Percentiles rank a stretch among this genome's conserved stretches.
Evolutionary conservation across 2,113 vertebrate species (phyloP).

Genomic region (Rhegmatorhina hoffmannsi): DNA sequence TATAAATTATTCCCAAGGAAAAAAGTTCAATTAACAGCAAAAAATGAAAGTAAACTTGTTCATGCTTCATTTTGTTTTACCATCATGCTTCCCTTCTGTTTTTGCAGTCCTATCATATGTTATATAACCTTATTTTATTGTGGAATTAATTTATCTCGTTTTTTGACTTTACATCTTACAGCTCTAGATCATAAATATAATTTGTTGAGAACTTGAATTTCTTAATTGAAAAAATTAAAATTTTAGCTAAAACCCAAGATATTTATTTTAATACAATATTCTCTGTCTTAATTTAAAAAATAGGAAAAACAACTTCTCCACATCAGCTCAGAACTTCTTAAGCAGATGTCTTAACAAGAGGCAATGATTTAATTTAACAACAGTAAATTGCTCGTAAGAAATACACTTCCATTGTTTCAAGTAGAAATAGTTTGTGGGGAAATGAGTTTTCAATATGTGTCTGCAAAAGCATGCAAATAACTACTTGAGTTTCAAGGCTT

Average conservation of each 20-base stretch:
- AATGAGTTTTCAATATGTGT: background rate
- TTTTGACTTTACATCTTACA: background rate
- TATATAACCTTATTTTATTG: background rate
- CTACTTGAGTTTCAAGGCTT: background rate
- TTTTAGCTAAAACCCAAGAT: background rate
- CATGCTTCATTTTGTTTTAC: background rate
- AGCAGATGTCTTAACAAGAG: background rate
- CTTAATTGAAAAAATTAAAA: background rate
- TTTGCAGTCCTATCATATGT: background rate
- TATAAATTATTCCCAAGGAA: background rate
- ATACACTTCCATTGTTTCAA: background rate
- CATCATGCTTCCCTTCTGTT: background rate
- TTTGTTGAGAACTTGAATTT: background rate
- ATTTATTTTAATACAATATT: background rate
- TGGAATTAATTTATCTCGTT: background rate
- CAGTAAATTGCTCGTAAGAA: background rate
- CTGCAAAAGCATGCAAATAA: background rate
- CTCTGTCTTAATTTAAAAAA: background rate
- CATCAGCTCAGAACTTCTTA: background rate
- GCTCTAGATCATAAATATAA: background rate
- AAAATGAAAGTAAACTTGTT: background rate
- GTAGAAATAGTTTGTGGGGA: background rate
- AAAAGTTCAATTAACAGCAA: background rate
- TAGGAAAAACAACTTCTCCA: background rate
- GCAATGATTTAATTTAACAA: background rate